Percentiles rank a stretch among this genome's conserved stretches.
phyloP scores from a whole-genome alignment of 2,888 invertebrate genomes.

The Pandemis heparana region DNA sequence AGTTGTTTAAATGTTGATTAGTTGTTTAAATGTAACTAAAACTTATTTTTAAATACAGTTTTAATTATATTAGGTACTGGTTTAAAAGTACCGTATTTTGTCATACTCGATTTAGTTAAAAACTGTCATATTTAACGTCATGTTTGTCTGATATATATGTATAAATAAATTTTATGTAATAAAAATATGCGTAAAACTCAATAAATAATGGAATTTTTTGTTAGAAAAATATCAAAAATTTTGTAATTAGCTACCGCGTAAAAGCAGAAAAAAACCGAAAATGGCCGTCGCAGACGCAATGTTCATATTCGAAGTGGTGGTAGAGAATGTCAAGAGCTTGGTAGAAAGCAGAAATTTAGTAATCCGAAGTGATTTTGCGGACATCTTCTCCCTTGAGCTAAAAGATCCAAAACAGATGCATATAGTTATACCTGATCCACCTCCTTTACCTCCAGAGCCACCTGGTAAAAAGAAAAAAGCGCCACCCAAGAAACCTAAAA shows the following conservation, averaged over 20 bases:
- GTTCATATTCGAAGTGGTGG: constrained; percentile 79
- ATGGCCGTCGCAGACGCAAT: constrained; percentile 76
- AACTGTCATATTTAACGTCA: constrained; percentile 2
- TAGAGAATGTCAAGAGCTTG: constrained; percentile 69
- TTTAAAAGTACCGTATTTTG: neutral
- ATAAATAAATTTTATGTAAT: constrained; percentile 2
- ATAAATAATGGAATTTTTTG: constrained; percentile 4
- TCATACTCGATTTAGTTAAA: constrained; percentile 8
- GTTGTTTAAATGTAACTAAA: too few species aligned
- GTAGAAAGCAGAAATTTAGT: constrained; percentile 67
- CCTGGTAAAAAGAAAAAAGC: constrained; percentile 66
- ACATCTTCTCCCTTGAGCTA: constrained; percentile 76
- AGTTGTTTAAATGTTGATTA: too few species aligned
- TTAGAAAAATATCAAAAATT: constrained; percentile 17
- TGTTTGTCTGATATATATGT: neutral
- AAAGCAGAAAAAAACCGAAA: constrained; percentile 50
- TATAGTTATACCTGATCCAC: constrained; percentile 77
- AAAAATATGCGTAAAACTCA: constrained; percentile 2
- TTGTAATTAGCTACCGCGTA: constrained; percentile 18
- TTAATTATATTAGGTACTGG: neutral
- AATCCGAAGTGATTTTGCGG: constrained; percentile 75
- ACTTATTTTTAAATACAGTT: too few species aligned
- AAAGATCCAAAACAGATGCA: constrained; percentile 80
- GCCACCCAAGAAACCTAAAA: constrained; percentile 64
- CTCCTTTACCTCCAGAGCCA: constrained; percentile 73